Evolutionary conservation across 2,113 vertebrate genomes (phyloP).

Genomic region (Cyphomyrus discorhynchus): DNA sequence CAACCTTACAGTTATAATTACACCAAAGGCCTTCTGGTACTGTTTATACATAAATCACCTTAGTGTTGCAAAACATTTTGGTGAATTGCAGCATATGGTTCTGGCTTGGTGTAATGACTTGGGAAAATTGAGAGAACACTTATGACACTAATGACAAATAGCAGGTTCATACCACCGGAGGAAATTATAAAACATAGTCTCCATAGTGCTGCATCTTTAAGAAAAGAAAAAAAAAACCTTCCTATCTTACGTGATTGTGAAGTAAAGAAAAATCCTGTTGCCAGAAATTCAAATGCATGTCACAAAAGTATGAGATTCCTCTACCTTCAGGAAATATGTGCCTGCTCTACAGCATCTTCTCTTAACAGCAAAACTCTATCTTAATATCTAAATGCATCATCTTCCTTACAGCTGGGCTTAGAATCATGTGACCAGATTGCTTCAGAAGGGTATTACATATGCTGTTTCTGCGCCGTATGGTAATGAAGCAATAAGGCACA

Average conservation of each 20-base stretch:
- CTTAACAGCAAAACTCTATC: not conserved
- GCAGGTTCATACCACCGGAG: not conserved
- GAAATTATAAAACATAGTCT: not conserved
- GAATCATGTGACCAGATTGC: not conserved
- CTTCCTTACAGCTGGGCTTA: not conserved
- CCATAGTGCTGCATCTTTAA: not conserved
- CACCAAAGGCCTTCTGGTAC: not conserved
- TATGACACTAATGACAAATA: not conserved
- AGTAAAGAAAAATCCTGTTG: not conserved
- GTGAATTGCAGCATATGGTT: slow-evolving; percentile 4
- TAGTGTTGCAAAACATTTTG: slow-evolving; percentile 1
- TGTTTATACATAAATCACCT: not conserved
- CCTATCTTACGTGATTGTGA: not conserved
- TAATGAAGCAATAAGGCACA: not conserved
- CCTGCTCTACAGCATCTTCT: not conserved
- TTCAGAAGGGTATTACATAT: not conserved
- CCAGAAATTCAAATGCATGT: not conserved
- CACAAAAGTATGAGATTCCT: not conserved
- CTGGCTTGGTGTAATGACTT: not conserved
- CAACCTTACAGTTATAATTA: not conserved
- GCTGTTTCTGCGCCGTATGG: not conserved
- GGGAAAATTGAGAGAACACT: not conserved
- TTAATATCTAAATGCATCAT: not conserved
- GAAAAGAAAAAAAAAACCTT: not conserved
- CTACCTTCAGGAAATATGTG: not conserved